Evolutionary conservation across 2,113 vertebrate species (phyloP), one percentile per base, ranked within the genome.

Genomic region (Sturnira hondurensis): DNA sequence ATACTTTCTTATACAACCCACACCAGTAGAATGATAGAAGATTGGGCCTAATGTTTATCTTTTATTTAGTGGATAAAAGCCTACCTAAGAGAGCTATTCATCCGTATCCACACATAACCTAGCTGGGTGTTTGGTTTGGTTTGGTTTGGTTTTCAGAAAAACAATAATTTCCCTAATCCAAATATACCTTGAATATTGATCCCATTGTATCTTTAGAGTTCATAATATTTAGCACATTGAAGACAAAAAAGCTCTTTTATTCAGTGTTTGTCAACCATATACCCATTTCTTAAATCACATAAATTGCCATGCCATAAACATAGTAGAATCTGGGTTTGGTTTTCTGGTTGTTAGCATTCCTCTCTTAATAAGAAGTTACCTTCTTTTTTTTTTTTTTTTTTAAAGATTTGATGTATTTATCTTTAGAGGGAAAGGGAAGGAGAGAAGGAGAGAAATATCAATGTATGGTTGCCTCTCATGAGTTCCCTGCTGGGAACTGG

Each of bases 1-100:
- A 47, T 4, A 45, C 73, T 87, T 61, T 84, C 9, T 87, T 74
- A 7, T 17, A 36, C 1, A 74, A 1, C 19, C 54, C 28, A 76
- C 1, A 76, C 16, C 12, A 78, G 31, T 88, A 67, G 71, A n/a
- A 54, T 92, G 33, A 54, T 82, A 95, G n/a, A 86, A 56, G 24
- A 76, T 89, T 88, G 50, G 22, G 36, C 47, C 71, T 84, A 19
- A 87, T 74, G 15, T 93, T 5, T 78, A 61, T 52, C 13, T 87
- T 91, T 91, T 65, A 82, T 92, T 93, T 95, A 89, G 54, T 78
- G 17, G 31, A 89, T 67, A 90, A 65, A 96, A 91, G 16, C 9
- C 13, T 94, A 65, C 61, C 4, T 86, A 47, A 3, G 45, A 89
- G 20, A 71, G 1, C 36, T 20, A 3, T 76, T 88, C 20, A 83